These are phyloP conservation scores for Labeo catla DNA, from an alignment of 2,113 vertebrate species.

Conservation along the genomic window DNA sequence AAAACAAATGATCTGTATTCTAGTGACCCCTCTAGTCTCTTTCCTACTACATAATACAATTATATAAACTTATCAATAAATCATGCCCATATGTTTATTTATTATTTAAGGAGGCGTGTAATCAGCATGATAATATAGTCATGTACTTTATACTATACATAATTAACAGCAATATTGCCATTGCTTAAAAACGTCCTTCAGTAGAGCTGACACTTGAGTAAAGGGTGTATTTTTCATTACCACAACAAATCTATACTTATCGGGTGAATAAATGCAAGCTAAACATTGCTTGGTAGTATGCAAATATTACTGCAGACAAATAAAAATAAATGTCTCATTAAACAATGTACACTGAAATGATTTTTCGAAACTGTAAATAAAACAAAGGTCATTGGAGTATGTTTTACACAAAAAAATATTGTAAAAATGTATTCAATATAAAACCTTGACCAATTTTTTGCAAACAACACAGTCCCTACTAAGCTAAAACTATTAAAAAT, in stretches of 20 bases:
- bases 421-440: too few relatives aligned
- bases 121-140: not conserved
- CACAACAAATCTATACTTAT: not conserved
- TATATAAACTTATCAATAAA: not conserved
- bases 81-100: not conserved
- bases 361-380: not conserved
- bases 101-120: not conserved
- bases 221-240: not conserved
- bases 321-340: not conserved
- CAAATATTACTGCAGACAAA: not conserved
- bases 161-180: not conserved
- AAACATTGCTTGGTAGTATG: not conserved
- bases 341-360: not conserved
- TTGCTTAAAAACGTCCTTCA: not conserved
- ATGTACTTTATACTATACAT: not conserved
- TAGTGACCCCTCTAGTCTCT: not conserved
- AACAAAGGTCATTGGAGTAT: not conserved
- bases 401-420: not conserved
- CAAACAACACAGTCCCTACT: not conserved
- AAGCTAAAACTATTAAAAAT: not conserved
- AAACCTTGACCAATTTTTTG: not conserved
- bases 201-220: not conserved
- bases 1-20: too few relatives aligned
- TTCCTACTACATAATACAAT: not conserved
- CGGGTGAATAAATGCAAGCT: not conserved